Evolutionary conservation across 2,888 invertebrate species (phyloP), one percentile per base, ranked within the genome.

Genomic region (Merodon equestris): DNA sequence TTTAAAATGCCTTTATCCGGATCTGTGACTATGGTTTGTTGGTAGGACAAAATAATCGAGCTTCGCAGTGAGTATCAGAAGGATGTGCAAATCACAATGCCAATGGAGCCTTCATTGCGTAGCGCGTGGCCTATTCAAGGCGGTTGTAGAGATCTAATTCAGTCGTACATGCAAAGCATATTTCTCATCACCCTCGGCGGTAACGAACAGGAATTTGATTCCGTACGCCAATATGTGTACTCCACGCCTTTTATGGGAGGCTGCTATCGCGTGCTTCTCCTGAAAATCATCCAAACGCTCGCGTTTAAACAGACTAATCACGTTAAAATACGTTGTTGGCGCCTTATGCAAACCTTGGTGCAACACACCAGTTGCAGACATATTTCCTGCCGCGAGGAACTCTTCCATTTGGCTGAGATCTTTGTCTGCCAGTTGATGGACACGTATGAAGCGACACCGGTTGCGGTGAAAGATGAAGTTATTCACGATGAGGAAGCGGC

Each of bases 1-100:
- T n/a, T n/a, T n/a, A n/a, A n/a, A n/a, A n/a, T n/a, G n/a, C n/a
- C n/a, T n/a, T n/a, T n/a, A n/a, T 9, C 12, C 12, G 40, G n/a
- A 10, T 40, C 40, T 9, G 1, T 27, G 27, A 3, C 5, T n/a
- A 9, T 40, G 40, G n/a, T 40, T 40, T 10, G 3, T 14, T 1
- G 38, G 14, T n/a, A 85, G 84, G 89, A 89, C 60, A 86, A 86
- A 81, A 85, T 88, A 7, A 83, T 89, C 4, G 87, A 89, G 58
- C 70, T 89, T 17, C 85, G 88, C 1, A 88, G 87, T 36, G 88
- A 89, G 77, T 89, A 87, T 67, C 86, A 88, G 64, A 88, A 85
- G 54, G 85, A 86, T 27, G 82, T 86, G 0, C 72, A 82, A 3
- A 84, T 86, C 9, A 75, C 81, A 12, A 60, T 85, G 58, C 84